phyloP scores from a whole-genome alignment of 2,113 vertebrate species.

The Pelodiscus sinensis region DNA sequence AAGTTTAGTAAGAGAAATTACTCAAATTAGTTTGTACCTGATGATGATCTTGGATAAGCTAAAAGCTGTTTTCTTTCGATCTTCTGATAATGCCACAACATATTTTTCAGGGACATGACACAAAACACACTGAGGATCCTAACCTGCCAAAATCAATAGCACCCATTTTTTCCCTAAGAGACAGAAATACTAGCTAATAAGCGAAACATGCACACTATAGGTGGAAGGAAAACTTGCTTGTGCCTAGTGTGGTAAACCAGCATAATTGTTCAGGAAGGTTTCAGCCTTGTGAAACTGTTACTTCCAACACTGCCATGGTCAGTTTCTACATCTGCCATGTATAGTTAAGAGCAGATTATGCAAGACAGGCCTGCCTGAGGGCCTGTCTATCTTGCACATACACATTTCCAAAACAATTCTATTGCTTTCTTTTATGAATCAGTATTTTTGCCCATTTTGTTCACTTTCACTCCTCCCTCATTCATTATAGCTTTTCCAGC shows the following conservation, averaged over 20 bases:
- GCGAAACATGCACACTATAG: background rate
- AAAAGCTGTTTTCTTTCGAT: slow-evolving; percentile 50
- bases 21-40: slow-evolving; percentile 32
- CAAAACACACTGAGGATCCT: slow-evolving; percentile 3
- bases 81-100: slow-evolving; percentile 16
- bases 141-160: slow-evolving; percentile 48
- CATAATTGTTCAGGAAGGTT: slow-evolving; percentile 17
- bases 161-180: background rate
- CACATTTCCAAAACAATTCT: slow-evolving; percentile 57
- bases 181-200: slow-evolving; percentile 18
- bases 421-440: slow-evolving; percentile 42
- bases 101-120: slow-evolving; percentile 35
- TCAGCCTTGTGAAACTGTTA: slow-evolving; percentile 4
- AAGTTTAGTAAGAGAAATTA: slow-evolving; percentile 2
- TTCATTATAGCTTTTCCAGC: background rate
- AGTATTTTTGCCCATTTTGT: background rate
- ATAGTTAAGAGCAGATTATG: background rate
- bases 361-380: slow-evolving; percentile 47
- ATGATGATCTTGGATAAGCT: slow-evolving; percentile 24
- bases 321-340: slow-evolving; percentile 42
- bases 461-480: background rate
- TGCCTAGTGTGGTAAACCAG: slow-evolving; percentile 24
- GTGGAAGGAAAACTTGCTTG: slow-evolving; percentile 31
- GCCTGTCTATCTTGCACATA: slow-evolving; percentile 39
- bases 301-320: slow-evolving; percentile 1